A percentile compares a stretch with the other conserved stretches of the same genome.
Evolutionary conservation across 2,113 vertebrate genomes (phyloP).

Genomic region (Amphiprion ocellaris): DNA sequence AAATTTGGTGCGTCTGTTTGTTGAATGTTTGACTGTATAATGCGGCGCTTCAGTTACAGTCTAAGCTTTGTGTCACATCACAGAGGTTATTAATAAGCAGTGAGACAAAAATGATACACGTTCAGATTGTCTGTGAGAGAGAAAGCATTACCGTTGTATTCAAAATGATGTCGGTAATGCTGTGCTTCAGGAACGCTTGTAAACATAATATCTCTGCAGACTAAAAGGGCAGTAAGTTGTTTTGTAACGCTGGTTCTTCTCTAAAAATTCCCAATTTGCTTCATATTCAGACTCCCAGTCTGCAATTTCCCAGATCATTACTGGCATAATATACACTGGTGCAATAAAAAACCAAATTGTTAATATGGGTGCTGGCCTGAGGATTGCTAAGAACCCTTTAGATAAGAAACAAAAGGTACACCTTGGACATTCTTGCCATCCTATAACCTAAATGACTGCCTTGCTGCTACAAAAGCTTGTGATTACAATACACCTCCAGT

Average conservation of each 20-base stretch:
- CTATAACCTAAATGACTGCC: slow-evolving; percentile 44
- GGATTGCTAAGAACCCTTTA: slow-evolving; percentile 43
- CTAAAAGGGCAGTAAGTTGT: background rate
- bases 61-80: background rate
- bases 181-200: background rate
- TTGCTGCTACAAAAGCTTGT: slow-evolving; percentile 45
- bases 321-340: background rate
- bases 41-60: background rate
- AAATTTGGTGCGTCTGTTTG: slow-evolving; percentile 13
- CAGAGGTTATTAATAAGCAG: background rate
- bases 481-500: slow-evolving; percentile 70
- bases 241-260: background rate
- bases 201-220: slow-evolving; percentile 2
- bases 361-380: slow-evolving; percentile 27
- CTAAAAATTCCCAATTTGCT: background rate
- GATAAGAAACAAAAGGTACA: slow-evolving; percentile 54
- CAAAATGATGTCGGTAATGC: background rate
- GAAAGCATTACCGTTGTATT: background rate
- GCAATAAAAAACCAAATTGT: slow-evolving; percentile 5
- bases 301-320: background rate
- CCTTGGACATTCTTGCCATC: slow-evolving; percentile 38
- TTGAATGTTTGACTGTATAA: background rate
- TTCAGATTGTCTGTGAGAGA: background rate
- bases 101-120: background rate
- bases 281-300: background rate